Evolutionary conservation across 2,113 vertebrate species (phyloP), one percentile per base, ranked within the genome.

Genomic region (Synodontis membranacea): DNA sequence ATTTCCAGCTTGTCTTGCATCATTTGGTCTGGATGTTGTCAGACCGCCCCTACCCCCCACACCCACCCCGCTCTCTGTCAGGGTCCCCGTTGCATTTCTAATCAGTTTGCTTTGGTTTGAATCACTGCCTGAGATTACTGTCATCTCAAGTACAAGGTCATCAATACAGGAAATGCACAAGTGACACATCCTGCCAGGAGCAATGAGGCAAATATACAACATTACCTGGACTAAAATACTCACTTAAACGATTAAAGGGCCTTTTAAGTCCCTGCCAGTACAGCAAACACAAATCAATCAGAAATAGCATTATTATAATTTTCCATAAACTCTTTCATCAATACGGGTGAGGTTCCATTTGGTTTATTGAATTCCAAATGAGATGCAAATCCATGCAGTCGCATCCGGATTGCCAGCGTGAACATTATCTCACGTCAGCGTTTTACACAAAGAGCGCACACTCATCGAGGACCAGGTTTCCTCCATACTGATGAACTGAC

Each of bases 321-420:
- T 89, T 86, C 84, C 84, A 89, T 89, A 75, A 74, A 85, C 46
- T 80, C 80, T 91, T 88, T 91, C 85, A 90, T 90, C 88, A 87
- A 87, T 89, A 84, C 87, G 91, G 91, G 90, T 87, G 88, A 84
- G 86, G 91, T 89, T 88, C 88, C 87, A 93, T 92, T 91, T 92
- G 89, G 91, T 90, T 92, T 90, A 92, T 93, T 90, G 83, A 94
- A 85, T 93, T 94, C 91, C 89, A 93, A 93, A 94, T 94, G 85
- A 92, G 83, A 95, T 94, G 93, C 92, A 94, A 94, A 94, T 94
- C 90, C 90, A 91, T 92, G 91, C 91, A 92, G 90, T 89, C 46
- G n/a, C 68, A 64, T 50, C 42, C 50, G 89, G 94, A 93, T 93
- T 91, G 92, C 92, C 92, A 87, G 88, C 90, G 89, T 62, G 91